These are phyloP conservation scores for Oncorhynchus nerka DNA, from an alignment of 2,113 vertebrate species.

Conservation along the genomic window DNA sequence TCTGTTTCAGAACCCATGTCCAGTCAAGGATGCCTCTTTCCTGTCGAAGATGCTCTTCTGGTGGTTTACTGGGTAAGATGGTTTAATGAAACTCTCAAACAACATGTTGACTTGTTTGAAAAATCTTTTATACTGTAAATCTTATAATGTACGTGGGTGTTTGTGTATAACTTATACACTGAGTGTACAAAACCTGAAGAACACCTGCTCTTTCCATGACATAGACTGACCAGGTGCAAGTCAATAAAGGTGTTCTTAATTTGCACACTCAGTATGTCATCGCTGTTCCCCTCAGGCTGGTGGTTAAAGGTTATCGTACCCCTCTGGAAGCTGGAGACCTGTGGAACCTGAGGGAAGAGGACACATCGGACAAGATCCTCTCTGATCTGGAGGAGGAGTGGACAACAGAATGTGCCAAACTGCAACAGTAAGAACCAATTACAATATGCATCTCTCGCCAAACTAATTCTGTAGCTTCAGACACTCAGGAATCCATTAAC, in stretches of 20 bases:
- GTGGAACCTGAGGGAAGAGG: conserved; percentile 78
- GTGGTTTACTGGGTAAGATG: conserved; percentile 85
- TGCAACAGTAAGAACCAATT: conserved; percentile 47
- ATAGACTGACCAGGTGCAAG: too few species aligned
- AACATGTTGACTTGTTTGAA: background rate
- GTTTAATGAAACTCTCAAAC: conserved; percentile 24
- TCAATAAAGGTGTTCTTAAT: too few species aligned
- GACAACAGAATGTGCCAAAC: conserved; percentile 48
- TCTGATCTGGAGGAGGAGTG: conserved; percentile 74
- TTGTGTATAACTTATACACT: too few species aligned
- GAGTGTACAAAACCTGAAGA: too few species aligned
- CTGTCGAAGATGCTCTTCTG: conserved; percentile 85
- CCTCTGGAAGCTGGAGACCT: conserved; percentile 74
- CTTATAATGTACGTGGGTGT: too few species aligned
- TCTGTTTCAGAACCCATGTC: conserved; percentile 83
- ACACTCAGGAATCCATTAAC: conserved; percentile 24
- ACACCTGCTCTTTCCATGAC: too few species aligned
- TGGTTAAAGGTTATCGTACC: conserved; percentile 72
- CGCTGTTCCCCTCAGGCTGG: conserved; percentile 64
- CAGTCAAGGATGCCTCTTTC: conserved; percentile 82
- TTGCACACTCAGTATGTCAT: background rate
- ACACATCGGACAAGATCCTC: conserved; percentile 78
- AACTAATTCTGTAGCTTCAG: conserved; percentile 22
- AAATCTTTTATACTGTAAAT: too few species aligned
- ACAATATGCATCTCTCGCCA: background rate